Base-by-base conservation (phyloP, 2,888 invertebrate species). In the Leptopilina syphax region DNA sequence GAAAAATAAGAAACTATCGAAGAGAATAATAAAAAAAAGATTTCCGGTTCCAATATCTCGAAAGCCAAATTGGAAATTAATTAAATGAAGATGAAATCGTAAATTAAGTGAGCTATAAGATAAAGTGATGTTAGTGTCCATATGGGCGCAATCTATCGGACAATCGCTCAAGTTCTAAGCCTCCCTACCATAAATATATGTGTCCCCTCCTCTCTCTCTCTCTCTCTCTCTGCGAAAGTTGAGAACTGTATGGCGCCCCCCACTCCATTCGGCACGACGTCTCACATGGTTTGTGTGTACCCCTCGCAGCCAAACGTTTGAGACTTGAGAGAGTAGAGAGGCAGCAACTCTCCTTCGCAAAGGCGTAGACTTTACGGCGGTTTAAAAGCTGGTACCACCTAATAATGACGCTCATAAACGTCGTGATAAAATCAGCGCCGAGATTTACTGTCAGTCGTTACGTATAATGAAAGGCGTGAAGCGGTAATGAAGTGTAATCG, bases 361-460 rank as follows among this genome's bases (percentile, higher is more conserved):
- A 88, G 90, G 90, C 91, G 89, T 91, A 90, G 88, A 90, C 88
- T 90, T 91, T 90, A 89, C 87, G 89, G 88, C 87, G 87, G 87
- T 87, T 86, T 86, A 88, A 73, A 73, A 89, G 87, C 88, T 88
- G 89, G 44, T 90, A 90, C 90, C 89, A 89, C 89, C 90, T 90
- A 90, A 91, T 91, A 91, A 91, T 90, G 89, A 91, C 89, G 89
- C 90, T 90, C 91, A 90, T 91, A 91, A 92, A 91, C 88, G 91
- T 91, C 91, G 88, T 86, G 91, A 91, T 90, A 91, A 89, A 90
- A 92, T 91, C 91, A 92, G 88, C 91, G 89, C 81, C 81, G 85
- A 87, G 88, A 91, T 89, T 91, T 91, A 91, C 88, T 87, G 89
- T 88, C 88, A 86, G 87, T 87, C 88, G 89, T 90, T 88, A 89